These are phyloP conservation scores for Erebia epiphron DNA, from an alignment of 2,888 invertebrate genomes.

Conservation along the genomic window DNA sequence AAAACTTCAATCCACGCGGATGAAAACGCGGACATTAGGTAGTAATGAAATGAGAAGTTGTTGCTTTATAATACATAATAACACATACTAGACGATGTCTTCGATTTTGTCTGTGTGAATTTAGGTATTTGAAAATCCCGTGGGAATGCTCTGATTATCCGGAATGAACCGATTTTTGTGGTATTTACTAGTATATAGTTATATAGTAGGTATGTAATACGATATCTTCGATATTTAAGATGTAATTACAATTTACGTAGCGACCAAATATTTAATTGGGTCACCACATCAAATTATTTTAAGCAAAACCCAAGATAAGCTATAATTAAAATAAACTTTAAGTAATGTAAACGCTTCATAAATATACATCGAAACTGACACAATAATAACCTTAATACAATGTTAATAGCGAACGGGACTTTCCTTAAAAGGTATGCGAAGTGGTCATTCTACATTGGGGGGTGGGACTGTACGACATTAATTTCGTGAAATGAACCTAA, in stretches of 20 bases:
- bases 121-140: background rate
- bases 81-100: too few relatives aligned
- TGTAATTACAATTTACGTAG: too few relatives aligned
- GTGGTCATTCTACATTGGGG: slow-evolving; percentile 69
- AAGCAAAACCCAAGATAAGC: background rate
- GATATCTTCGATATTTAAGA: background rate
- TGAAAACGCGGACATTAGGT: too few relatives aligned
- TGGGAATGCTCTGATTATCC: background rate
- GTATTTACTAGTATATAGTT: too few relatives aligned
- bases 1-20: too few relatives aligned
- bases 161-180: background rate
- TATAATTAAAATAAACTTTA: slow-evolving; percentile 3
- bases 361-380: slow-evolving; percentile 13
- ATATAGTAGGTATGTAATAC: too few relatives aligned
- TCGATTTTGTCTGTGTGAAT: background rate
- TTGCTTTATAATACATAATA: too few relatives aligned
- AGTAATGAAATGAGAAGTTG: too few relatives aligned
- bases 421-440: slow-evolving; percentile 40
- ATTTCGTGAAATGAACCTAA: slow-evolving; percentile 95
- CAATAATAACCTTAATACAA: slow-evolving; percentile 5
- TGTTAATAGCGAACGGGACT: slow-evolving; percentile 23
- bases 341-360: slow-evolving; percentile 12
- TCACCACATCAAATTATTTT: background rate
- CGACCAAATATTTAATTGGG: background rate
- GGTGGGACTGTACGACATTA: slow-evolving; percentile 88